Base-by-base conservation (phyloP, 2,888 invertebrate genomes). In the Sepiola atlantica region DNA sequence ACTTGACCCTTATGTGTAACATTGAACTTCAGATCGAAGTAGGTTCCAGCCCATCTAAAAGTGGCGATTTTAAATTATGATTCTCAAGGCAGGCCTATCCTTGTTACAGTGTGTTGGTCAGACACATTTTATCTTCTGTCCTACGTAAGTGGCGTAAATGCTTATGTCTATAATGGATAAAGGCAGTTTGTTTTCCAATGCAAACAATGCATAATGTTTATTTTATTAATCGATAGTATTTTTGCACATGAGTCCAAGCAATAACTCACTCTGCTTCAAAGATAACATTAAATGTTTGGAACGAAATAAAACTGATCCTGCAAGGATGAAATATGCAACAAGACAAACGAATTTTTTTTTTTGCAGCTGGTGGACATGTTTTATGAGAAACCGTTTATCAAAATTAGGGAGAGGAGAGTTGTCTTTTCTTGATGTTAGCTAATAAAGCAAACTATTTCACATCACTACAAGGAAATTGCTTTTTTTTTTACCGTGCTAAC, bases 201-300 rank as follows among this genome's bases (percentile, higher is more conserved):
- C 61, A 61, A 61, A 24, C 61, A 24, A 10, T 57, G 24, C n/a
- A n/a, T n/a, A 12, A 2, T n/a, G 77, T 21, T 77, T 16, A 45
- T 2, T 77, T n/a, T 77, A 77, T 77, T 32, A 77, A 77, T 77
- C 77, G n/a, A 77, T 77, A 57, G 14, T 77, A n/a, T n/a, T 77
- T 77, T 77, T 77, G n/a, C n/a, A 32, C 77, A 77, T 77, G n/a
- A 77, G 16, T 77, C n/a, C n/a, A 77, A 77, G n/a, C 77, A n/a
- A 77, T 77, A 77, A 77, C n/a, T 77, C 77, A 32, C 45, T 77
- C n/a, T 16, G n/a, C 77, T 77, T 77, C 77, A 77, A 77, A 77
- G 77, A 77, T 77, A 77, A 77, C 77, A 77, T 77, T 77, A 77
- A 77, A 77, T 77, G 77, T n/a, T 77, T 77, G 77, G n/a, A 77